Base-by-base conservation (phyloP, 2,888 invertebrate species). In the Mythimna ferrago region DNA sequence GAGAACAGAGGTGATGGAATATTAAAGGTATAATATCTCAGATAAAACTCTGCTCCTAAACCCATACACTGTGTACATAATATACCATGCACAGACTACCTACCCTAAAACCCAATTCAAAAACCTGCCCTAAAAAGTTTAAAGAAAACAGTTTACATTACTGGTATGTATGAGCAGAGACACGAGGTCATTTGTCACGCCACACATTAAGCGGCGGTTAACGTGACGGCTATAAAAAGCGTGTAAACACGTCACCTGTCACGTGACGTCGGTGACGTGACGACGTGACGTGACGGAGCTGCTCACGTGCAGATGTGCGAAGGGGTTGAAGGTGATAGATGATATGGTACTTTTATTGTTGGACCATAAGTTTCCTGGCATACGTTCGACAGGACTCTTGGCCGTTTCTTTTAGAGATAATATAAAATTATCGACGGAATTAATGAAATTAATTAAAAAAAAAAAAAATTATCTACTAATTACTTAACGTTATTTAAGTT, bases 161-260 rank as follows among this genome's bases (percentile, higher is more conserved):
- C 16, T n/a, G 51, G 66, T 66, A 71, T 44, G 76, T 72, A 60
- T 69, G 78, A 80, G 72, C 56, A 35, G 67, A 74, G 68, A 72
- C 69, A 69, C 10, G 66, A 70, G 78, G 80, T 88, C 87, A 90
- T 89, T 89, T 89, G 86, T 89, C 89, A 89, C 74, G 66, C 69
- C 57, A 69, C 78, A 81, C 88, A 88, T 90, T 88, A 88, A 76
- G 81, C 80, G 64, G 63, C 78, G 80, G 83, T 87, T 87, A 81
- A 80, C 83, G 79, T 66, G 86, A 85, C 86, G 80, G 81, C 86
- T 80, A 87, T 86, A 88, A 89, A 91, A 88, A 88, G 84, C 85
- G 88, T 91, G 92, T 90, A 90, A 92, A 91, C 91, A 90, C 87
- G 91, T 91, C 93, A 92, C 91, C 89, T 91, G 91, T 90, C 92